Evolutionary conservation across 2,888 invertebrate species (phyloP).

Genomic region (Lampropteryx suffumata): DNA sequence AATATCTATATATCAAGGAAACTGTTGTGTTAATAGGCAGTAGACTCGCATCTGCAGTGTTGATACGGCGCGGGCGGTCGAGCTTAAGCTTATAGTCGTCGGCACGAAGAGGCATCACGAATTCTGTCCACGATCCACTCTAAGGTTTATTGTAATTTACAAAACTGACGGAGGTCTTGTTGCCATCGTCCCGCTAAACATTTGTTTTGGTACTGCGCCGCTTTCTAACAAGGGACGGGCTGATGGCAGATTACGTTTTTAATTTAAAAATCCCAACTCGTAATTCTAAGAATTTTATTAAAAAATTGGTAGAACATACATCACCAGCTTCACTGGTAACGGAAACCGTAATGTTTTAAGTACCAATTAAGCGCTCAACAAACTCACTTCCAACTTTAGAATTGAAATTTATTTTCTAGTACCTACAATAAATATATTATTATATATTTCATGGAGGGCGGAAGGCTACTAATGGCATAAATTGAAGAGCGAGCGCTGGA

Average conservation of each 20-base stretch:
- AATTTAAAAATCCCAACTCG: constrained; percentile 30
- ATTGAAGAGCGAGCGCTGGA: constrained; percentile 68
- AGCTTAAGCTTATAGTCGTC: constrained; percentile 70
- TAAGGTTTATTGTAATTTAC: constrained; percentile 80
- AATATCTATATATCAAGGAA: constrained; percentile 51
- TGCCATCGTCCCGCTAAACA: constrained; percentile 63
- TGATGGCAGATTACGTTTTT: constrained; percentile 44
- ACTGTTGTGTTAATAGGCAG: constrained; percentile 60
- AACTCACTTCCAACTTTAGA: constrained; percentile 52
- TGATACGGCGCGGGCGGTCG: constrained; percentile 46
- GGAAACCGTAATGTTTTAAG: constrained; percentile 33
- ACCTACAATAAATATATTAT: constrained; percentile 47
- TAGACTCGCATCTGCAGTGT: constrained; percentile 59
- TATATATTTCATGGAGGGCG: constrained; percentile 58
- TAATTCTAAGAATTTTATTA: constrained; percentile 20
- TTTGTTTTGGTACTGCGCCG: constrained; percentile 62
- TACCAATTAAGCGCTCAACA: constrained; percentile 47
- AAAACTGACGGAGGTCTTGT: constrained; percentile 75
- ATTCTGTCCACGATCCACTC: constrained; percentile 73
- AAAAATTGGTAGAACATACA: constrained; percentile 28
- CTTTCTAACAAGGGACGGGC: constrained; percentile 39
- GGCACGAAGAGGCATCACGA: constrained; percentile 61
- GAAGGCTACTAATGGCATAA: constrained; percentile 74
- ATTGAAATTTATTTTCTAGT: constrained; percentile 49
- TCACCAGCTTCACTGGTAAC: constrained; percentile 28